These are phyloP conservation scores for Aleiodes testaceus DNA, from an alignment of 2,888 invertebrate species.

Conservation along the genomic window DNA sequence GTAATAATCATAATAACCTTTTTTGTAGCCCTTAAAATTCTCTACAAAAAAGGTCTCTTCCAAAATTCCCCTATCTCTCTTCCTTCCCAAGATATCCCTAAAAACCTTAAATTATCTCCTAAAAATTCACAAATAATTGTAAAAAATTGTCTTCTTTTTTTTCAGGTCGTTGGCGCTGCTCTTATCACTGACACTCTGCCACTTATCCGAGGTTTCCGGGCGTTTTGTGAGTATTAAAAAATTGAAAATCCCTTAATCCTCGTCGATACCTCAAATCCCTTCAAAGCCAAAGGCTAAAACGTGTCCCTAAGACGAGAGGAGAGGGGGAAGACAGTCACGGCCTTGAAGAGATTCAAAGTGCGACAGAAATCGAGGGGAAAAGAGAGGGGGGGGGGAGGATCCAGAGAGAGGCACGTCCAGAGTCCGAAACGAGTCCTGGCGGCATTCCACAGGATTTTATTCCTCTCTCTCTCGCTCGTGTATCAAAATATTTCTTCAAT, in stretches of 20 bases:
- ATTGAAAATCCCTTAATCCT: slow-evolving; percentile 10
- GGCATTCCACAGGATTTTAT: slow-evolving; percentile 64
- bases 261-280: slow-evolving; percentile 17
- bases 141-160: slow-evolving; percentile 61
- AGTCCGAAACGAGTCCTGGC: slow-evolving; percentile 58
- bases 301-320: slow-evolving; percentile 12
- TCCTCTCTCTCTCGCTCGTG: slow-evolving; percentile 51
- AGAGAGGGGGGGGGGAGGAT: slow-evolving; percentile 40
- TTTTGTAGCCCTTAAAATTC: no score
- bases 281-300: neutral
- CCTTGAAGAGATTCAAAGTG: slow-evolving; percentile 47
- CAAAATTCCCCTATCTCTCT: no score
- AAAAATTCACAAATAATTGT: neutral
- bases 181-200: slow-evolving; percentile 75
- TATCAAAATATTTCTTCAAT: slow-evolving; percentile 32
- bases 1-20: no score
- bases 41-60: no score
- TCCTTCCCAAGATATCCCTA: no score
- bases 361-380: slow-evolving; percentile 11
- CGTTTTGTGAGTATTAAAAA: slow-evolving; percentile 77
- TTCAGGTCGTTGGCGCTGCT: slow-evolving; percentile 79
- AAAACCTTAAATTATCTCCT: no score
- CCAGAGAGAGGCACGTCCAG: slow-evolving; percentile 44
- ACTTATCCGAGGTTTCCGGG: slow-evolving; percentile 75
- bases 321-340: slow-evolving; percentile 36